phyloP scores from a whole-genome alignment of 2,113 vertebrate genomes.

The Aptenodytes patagonicus region DNA sequence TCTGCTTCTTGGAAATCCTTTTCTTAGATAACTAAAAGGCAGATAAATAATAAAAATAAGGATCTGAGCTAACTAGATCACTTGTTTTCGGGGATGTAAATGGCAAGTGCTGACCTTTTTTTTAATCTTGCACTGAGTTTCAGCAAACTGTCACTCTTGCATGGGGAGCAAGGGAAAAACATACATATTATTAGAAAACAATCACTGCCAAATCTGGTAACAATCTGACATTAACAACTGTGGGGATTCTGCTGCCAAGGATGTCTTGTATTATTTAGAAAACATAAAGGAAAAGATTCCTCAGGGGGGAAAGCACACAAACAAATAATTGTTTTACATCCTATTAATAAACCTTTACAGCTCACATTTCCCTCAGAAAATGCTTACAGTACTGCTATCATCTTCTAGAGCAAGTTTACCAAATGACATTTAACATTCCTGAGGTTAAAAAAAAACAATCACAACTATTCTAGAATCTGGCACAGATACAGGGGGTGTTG shows the following conservation, averaged over 20 bases:
- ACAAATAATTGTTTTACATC: conserved; percentile 59
- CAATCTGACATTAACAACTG: conserved; percentile 64
- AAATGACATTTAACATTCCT: neutral
- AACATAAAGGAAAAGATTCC: conserved; percentile 48
- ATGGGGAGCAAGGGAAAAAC: conserved; percentile 34
- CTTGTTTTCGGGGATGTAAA: neutral
- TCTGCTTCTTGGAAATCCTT: neutral
- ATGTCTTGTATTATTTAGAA: conserved; percentile 52
- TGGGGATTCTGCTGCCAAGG: conserved; percentile 49
- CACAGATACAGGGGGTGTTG: rapidly evolving
- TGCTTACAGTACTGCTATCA: neutral
- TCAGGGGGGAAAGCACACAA: conserved; percentile 24
- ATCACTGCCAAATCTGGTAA: conserved; percentile 64
- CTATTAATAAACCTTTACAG: conserved; percentile 32
- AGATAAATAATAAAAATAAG: neutral
- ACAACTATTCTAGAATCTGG: neutral
- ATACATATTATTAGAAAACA: conserved; percentile 54
- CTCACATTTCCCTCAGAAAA: neutral
- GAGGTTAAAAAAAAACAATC: neutral
- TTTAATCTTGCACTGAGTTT: neutral
- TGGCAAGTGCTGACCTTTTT: neutral
- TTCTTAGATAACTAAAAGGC: neutral
- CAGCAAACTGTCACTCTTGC: conserved; percentile 51
- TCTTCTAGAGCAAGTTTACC: neutral
- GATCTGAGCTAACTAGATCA: neutral